Evolutionary conservation across 53 echinoderm and acorn worm genomes (phyloP).

Genomic region (Henricia sp.): DNA sequence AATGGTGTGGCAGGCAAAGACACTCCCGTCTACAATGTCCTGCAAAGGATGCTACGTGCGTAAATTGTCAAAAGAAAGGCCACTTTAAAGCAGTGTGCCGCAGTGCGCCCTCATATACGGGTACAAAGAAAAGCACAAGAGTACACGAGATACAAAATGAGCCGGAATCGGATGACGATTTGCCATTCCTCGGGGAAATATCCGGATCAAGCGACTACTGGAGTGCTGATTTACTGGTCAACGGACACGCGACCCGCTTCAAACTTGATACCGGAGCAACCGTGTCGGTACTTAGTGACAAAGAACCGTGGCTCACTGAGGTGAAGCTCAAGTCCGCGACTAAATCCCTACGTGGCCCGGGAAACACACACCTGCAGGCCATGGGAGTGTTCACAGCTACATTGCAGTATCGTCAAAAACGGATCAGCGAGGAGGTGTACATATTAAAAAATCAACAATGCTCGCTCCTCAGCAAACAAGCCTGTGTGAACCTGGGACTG

Average conservation of each 20-base stretch:
- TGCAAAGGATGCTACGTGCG: constrained; percentile 57
- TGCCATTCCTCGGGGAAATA: constrained; percentile 49
- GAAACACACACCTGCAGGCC: not conserved
- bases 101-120: constrained; percentile 26
- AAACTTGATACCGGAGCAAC: constrained; percentile 20
- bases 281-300: constrained; percentile 11
- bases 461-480: not conserved
- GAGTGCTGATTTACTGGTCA: constrained; percentile 61
- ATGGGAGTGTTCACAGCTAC: not conserved
- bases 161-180: constrained; percentile 13
- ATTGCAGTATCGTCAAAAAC: not conserved
- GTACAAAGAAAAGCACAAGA: constrained; percentile 4
- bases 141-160: constrained; percentile 40
- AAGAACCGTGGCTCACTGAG: constrained; percentile 4
- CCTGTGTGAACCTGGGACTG: not conserved
- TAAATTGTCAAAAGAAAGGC: constrained; percentile 29
- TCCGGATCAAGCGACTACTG: constrained; percentile 18
- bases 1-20: constrained; percentile 20
- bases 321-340: not conserved
- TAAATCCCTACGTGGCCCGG: not conserved
- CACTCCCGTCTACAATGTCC: constrained; percentile 54
- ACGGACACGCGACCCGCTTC: constrained; percentile 32
- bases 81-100: constrained; percentile 45
- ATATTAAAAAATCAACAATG: not conserved
- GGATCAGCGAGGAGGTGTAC: not conserved